Evolutionary conservation across 2,113 vertebrate genomes (phyloP).

Genomic region (Vombatus ursinus): DNA sequence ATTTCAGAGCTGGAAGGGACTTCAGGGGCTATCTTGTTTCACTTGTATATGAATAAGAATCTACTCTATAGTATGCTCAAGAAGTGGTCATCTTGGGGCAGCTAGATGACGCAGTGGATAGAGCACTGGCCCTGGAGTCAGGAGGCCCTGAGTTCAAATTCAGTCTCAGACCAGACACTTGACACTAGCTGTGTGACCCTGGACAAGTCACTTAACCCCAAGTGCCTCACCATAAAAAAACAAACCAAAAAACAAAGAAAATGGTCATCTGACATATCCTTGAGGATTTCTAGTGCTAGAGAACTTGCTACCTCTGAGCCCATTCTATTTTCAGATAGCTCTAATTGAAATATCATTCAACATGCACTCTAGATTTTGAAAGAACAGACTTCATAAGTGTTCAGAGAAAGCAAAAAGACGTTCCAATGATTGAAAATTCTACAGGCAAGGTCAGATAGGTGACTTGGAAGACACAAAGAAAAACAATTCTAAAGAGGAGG

Average conservation of each 20-base stretch:
- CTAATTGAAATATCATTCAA: background rate
- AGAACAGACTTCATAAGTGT: background rate
- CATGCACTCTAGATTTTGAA: background rate
- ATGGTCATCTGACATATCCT: background rate
- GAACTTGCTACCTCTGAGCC: background rate
- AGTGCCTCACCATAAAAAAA: too few species aligned
- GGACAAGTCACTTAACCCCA: too few species aligned
- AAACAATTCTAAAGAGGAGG: background rate
- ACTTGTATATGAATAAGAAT: background rate
- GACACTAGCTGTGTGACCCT: too few species aligned
- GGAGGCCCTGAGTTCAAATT: too few species aligned
- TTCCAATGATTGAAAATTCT: too few species aligned
- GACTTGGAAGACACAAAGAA: background rate
- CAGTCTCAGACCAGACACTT: too few species aligned
- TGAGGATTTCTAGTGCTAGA: background rate
- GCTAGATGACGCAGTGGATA: too few species aligned
- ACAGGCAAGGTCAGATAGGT: background rate
- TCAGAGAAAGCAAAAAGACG: background rate
- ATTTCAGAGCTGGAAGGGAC: background rate
- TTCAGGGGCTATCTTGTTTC: background rate
- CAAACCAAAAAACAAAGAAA: background rate
- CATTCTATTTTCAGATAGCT: background rate
- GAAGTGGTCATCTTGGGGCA: background rate
- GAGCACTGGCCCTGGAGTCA: too few species aligned
- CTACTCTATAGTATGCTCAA: background rate